Conservation (phyloP, 2,113 vertebrate species). For the Hemicordylus capensis region DNA sequence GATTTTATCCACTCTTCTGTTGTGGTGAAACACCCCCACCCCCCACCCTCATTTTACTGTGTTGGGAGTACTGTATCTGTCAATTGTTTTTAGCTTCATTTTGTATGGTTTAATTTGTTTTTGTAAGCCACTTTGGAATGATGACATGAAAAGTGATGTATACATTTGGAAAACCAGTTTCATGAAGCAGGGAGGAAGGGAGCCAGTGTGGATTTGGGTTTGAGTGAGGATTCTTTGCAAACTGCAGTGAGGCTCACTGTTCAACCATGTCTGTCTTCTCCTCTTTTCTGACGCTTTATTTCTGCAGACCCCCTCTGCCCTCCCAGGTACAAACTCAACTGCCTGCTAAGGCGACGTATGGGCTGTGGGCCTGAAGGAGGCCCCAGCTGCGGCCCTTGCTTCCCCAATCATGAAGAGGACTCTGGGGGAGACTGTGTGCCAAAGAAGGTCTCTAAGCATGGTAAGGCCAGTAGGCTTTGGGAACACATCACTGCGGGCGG, state of each 20-base stretch:
- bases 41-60: no score
- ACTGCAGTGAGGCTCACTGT: no score
- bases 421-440: slow-evolving; percentile 17
- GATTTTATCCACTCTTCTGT: no score
- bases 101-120: no score
- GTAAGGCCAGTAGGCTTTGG: neutral
- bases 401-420: slow-evolving; percentile 26
- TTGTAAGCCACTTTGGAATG: no score
- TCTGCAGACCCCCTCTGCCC: slow-evolving; percentile 24
- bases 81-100: no score
- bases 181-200: neutral
- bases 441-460: neutral
- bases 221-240: neutral
- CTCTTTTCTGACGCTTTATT: neutral
- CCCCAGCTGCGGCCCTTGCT: slow-evolving; percentile 37
- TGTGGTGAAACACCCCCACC: no score
- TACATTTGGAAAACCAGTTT: no score
- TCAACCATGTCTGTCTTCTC: neutral
- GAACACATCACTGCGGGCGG: no score
- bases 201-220: neutral
- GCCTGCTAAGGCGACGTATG: slow-evolving; percentile 43
- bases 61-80: no score
- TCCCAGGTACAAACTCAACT: slow-evolving; percentile 35
- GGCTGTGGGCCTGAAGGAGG: slow-evolving; percentile 17
- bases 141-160: no score